Evolutionary conservation across 1,140 invertebrate genomes (phyloP).

Genomic region (Tetragonula clypearis): DNA sequence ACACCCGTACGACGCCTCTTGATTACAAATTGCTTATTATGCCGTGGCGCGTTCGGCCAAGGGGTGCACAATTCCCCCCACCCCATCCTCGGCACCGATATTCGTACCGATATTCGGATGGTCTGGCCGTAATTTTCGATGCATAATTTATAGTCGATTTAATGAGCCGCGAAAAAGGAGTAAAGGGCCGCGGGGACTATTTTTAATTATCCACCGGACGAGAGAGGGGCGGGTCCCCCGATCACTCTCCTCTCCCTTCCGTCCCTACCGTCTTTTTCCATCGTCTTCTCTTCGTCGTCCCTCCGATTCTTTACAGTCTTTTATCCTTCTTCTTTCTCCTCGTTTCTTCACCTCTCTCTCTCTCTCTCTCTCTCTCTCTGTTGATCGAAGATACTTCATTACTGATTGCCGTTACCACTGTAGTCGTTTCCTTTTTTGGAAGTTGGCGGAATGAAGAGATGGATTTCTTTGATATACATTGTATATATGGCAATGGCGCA

Average conservation of each 20-base stretch:
- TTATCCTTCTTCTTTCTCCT: background rate
- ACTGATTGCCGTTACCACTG: background rate
- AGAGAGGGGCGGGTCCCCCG: constrained; percentile 52
- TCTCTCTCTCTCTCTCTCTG: background rate
- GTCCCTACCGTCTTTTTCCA: constrained; percentile 1
- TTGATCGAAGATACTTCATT: constrained; percentile 52
- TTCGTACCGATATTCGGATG: constrained; percentile 75
- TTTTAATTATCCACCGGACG: constrained; percentile 80
- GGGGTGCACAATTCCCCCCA: background rate
- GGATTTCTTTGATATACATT: constrained; percentile 2
- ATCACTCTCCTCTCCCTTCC: background rate
- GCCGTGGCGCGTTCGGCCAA: constrained; percentile 41
- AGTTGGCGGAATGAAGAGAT: background rate
- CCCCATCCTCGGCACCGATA: background rate
- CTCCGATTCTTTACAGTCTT: background rate
- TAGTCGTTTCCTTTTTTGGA: background rate
- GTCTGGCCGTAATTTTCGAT: constrained; percentile 81
- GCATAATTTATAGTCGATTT: constrained; percentile 82
- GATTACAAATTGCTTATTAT: constrained; percentile 83
- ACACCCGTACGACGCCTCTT: constrained; percentile 75
- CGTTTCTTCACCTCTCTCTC: too few relatives aligned
- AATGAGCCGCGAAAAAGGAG: constrained; percentile 81
- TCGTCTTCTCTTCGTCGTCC: background rate
- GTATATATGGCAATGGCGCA: background rate
- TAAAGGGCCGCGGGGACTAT: constrained; percentile 78